Percentiles rank a stretch among this genome's conserved stretches.
phyloP scores from a whole-genome alignment of 2,888 invertebrate genomes.

The Oxytorus armatus region DNA sequence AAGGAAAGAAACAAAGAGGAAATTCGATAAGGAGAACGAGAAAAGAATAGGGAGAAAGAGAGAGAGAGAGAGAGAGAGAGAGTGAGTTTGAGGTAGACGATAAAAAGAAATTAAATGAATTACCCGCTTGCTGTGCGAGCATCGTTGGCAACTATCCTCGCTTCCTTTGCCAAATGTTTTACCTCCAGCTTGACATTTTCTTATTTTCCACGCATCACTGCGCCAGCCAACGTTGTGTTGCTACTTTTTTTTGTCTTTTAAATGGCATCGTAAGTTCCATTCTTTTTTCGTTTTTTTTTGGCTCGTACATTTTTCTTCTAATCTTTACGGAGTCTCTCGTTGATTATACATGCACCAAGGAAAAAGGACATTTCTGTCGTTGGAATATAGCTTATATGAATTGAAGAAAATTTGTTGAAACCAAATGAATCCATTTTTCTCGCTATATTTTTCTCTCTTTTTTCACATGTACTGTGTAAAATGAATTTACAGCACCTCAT shows the following conservation, averaged over 20 bases:
- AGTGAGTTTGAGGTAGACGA: constrained; percentile 18
- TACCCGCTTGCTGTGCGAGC: constrained; percentile 26
- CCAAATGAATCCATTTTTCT: too few relatives aligned
- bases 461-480: too few relatives aligned
- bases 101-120: constrained; percentile 65
- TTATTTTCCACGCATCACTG: constrained; percentile 28
- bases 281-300: background rate
- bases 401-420: too few relatives aligned
- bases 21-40: constrained; percentile 52
- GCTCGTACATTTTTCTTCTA: background rate
- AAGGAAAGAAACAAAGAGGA: constrained; percentile 20
- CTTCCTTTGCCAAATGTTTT: constrained; percentile 37
- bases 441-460: too few relatives aligned
- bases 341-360: too few relatives aligned
- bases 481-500: too few relatives aligned
- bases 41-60: constrained; percentile 1
- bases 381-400: too few relatives aligned
- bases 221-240: background rate
- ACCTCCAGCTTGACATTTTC: background rate
- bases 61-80: constrained; percentile 3
- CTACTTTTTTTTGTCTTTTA: constrained; percentile 6
- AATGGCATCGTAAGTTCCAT: background rate
- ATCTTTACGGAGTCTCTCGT: background rate
- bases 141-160: constrained; percentile 35
- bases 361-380: too few relatives aligned